Base-by-base conservation (phyloP, 2,113 vertebrate species). In the Colinus virginianus region DNA sequence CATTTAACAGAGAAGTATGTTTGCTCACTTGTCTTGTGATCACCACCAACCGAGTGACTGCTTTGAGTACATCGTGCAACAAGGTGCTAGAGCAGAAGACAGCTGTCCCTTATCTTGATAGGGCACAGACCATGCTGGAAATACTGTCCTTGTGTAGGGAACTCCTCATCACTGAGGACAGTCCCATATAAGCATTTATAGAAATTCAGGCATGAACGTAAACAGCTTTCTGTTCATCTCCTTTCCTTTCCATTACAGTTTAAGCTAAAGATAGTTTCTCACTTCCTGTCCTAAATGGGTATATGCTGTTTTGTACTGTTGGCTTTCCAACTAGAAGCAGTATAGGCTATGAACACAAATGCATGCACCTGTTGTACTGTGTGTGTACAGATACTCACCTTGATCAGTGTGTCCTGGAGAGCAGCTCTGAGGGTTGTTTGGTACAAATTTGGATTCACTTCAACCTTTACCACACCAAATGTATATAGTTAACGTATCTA, bases 221-320 rank as follows among this genome's bases (percentile, higher is more conserved):
- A 68, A 48, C 59, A 66, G 10, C 75, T 18, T 62, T 87, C 90
- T 87, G 38, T 53, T 90, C 25, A 23, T 69, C n/a, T 78, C 32
- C n/a, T 45, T 67, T 81, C 32, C n/a, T 45, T 67, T 59, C 87
- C 71, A 45, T 70, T 89, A 30, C 55, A 49, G n/a, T 63, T 94
- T 84, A 63, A 90, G 68, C 59, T 93, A 87, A 95, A 93, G 61
- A 74, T 10, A 72, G 75, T 12, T 87, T 58, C 79, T 62, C 34
- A 59, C 34, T 92, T 96, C 88, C 94, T 95, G 92, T 55, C 81
- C 92, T 83, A 70, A 87, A 70, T 82, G 87, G 55, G 28, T 62
- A 3, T 0, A 1, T 89, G 67, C 42, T 63, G 78, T n/a, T 74
- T 92, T 76, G 59, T 58, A 2, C 13, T 53, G 67, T 25, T 77